Conservation (phyloP, 2,888 invertebrate species). For the Cenopis cana region DNA sequence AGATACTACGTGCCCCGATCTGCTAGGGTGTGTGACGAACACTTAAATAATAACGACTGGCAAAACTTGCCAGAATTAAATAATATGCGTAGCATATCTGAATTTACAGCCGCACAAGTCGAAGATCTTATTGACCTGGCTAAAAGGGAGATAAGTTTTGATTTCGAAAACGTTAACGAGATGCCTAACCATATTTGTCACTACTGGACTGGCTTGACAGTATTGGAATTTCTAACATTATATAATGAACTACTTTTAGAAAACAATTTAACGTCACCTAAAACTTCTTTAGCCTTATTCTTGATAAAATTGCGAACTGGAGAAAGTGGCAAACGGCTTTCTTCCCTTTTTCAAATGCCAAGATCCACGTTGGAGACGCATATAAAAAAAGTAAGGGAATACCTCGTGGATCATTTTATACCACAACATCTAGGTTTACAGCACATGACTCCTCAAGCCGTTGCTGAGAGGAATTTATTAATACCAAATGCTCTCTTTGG, state of each 20-base stretch:
- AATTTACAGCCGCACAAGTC: neutral
- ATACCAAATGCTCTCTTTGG: no score
- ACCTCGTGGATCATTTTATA: no score
- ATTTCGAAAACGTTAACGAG: neutral
- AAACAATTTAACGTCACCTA: neutral
- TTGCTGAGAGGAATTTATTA: no score
- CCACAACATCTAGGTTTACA: no score
- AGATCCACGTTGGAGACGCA: neutral
- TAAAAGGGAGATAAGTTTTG: neutral
- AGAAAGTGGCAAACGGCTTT: neutral
- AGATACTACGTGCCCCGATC: neutral
- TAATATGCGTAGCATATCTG: neutral
- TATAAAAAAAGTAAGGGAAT: neutral
- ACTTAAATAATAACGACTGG: neutral
- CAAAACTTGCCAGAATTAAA: neutral
- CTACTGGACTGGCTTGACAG: neutral
- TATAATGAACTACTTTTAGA: neutral
- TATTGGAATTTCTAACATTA: neutral
- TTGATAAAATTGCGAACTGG: neutral
- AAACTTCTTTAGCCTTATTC: neutral
- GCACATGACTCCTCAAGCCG: no score
- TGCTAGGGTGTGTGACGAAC: neutral
- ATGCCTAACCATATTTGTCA: neutral
- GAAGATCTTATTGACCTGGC: neutral
- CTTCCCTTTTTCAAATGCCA: neutral